phyloP scores from a whole-genome alignment of 2,888 invertebrate genomes.

The Leucophora obtusa region DNA sequence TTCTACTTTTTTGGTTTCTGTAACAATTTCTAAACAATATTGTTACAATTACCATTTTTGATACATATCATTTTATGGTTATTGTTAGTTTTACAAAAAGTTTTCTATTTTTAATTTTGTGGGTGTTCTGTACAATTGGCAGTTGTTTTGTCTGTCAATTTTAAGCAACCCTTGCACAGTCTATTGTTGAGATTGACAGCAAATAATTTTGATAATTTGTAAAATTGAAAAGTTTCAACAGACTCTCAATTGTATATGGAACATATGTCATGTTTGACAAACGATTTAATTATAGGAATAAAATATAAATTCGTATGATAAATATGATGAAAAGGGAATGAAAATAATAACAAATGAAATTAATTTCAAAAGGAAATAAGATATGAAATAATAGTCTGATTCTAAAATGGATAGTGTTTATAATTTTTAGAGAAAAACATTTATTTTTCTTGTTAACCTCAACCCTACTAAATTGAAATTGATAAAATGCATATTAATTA shows the following conservation, averaged over 20 bases:
- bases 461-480: no score
- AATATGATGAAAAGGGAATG: no score
- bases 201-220: conserved; percentile 21
- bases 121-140: background rate
- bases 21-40: background rate
- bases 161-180: background rate
- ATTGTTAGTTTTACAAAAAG: background rate
- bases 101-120: background rate
- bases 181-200: background rate
- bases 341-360: no score
- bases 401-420: no score
- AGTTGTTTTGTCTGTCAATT: background rate
- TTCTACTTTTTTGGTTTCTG: background rate
- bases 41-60: background rate
- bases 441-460: no score
- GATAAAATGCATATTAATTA: no score
- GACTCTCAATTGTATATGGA: background rate
- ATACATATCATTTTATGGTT: background rate
- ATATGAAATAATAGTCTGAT: no score
- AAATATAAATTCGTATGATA: no score
- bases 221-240: conserved; percentile 18
- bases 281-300: background rate
- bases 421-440: no score
- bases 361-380: no score
- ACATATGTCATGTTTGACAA: background rate